These are phyloP conservation scores for Melitaea athalia DNA, from an alignment of 2,888 invertebrate species.

Conservation along the genomic window DNA sequence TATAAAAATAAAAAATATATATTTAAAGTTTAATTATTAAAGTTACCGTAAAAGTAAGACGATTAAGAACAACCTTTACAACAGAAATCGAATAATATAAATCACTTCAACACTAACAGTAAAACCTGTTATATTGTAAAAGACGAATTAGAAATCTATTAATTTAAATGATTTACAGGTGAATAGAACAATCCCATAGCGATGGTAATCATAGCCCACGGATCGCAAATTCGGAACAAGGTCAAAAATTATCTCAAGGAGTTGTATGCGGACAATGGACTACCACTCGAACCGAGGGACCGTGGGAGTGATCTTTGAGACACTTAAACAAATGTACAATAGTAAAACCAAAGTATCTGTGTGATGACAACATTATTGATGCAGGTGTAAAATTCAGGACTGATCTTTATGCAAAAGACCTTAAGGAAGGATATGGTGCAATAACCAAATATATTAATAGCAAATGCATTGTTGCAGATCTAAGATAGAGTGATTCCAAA, in stretches of 20 bases:
- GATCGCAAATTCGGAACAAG: conserved; percentile 67
- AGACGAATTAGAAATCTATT: conserved; percentile 3
- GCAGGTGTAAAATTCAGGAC: conserved; percentile 27
- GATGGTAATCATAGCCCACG: conserved; percentile 47
- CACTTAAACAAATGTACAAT: conserved; percentile 48
- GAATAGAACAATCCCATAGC: conserved; percentile 32
- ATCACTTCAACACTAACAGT: not conserved
- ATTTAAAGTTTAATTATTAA: not conserved
- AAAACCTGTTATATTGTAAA: not conserved
- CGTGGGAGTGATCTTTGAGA: conserved; percentile 74
- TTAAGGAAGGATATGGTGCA: conserved; percentile 27
- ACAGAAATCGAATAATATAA: not conserved
- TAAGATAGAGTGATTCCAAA: conserved; percentile 50
- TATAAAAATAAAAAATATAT: not conserved
- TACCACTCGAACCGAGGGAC: conserved; percentile 57
- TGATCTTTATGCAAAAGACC: conserved; percentile 28
- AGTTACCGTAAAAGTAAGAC: not conserved
- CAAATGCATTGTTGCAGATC: conserved; percentile 43
- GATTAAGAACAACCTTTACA: not conserved
- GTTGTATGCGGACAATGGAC: conserved; percentile 66
- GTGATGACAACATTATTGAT: conserved; percentile 39
- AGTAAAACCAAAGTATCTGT: conserved; percentile 35
- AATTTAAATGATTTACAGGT: conserved; percentile 7
- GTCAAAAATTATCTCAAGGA: conserved; percentile 73
- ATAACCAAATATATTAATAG: conserved; percentile 23